Base-by-base conservation (phyloP, 2,888 invertebrate genomes). In the Nectonema munidae region DNA sequence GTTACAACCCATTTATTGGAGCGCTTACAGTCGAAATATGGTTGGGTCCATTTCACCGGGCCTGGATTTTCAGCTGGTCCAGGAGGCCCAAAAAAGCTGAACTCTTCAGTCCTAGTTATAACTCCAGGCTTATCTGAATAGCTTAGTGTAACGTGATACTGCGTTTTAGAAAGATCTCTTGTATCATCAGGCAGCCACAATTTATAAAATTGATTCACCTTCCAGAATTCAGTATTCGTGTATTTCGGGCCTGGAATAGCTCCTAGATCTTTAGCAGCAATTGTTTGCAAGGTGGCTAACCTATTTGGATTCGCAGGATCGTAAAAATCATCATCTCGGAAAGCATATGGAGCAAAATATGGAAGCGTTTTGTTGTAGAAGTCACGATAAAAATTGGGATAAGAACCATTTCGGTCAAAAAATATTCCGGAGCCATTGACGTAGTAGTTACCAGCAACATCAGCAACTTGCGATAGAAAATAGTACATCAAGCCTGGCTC, bases 401-500 rank as follows among this genome's bases (percentile, higher is more conserved):
- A 89, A 0, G 77, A 76, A 59, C 69, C 70, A 49, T 86, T 79
- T 1, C 79, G 76, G 2, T 83, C 67, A 52, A 83, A 89, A 53
- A 83, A 81, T 44, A 86, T 65, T 0, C 79, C 70, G 53, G 77
- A 77, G 39, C 79, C 73, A 51, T 81, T 81, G 44, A 81, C 71
- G 46, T 71, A 69, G 0, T 72, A 71, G 56, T 79, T 83, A 0
- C 81, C 66, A 0, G 83, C 72, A 0, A 89, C 74, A 54, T 89
- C 86, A 1, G 89, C 81, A 1, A 81, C 73, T 0, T 77, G 71
- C 0, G 83, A 81, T 30, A 86, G 58, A 52, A 81, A 79, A 50
- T 79, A 79, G 51, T 86, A 86, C 76, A 83, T 77, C 69, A 89
- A 75, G 39, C 86, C 86, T 1, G 86, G 86, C 57, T 86, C 83